phyloP scores from a whole-genome alignment of 2,888 invertebrate species.

The Limnephilus marmoratus region DNA sequence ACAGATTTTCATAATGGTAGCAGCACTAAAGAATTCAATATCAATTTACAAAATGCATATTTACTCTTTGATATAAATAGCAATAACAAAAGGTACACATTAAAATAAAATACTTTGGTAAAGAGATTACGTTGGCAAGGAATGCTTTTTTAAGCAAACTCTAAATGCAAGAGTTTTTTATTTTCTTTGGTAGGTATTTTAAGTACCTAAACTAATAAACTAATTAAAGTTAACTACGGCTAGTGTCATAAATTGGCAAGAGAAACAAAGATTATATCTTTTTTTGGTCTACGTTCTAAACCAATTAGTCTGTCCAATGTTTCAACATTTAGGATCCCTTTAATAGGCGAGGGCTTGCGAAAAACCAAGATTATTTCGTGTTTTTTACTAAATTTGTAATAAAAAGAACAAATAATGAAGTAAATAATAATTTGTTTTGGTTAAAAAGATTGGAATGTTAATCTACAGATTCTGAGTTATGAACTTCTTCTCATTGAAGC shows the following conservation, averaged over 20 bases:
- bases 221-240: neutral
- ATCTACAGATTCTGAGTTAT: constrained; percentile 74
- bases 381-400: too few species aligned
- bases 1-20: too few species aligned
- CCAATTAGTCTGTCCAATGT: too few species aligned
- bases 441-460: neutral
- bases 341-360: too few species aligned
- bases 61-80: neutral
- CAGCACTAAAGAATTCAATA: neutral
- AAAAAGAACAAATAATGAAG: neutral
- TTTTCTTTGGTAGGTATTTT: neutral
- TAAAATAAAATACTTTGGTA: neutral
- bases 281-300: neutral
- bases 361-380: too few species aligned
- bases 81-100: neutral
- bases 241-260: neutral
- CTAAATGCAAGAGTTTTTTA: neutral
- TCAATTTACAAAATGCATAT: neutral
- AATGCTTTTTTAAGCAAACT: neutral
- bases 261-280: neutral
- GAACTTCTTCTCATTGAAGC: constrained; percentile 76
- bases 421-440: neutral
- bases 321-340: too few species aligned
- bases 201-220: neutral
- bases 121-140: neutral